These are phyloP conservation scores for Bryconaethiops microstoma DNA, from an alignment of 2,797 vertebrate genomes.

Conservation along the genomic window DNA sequence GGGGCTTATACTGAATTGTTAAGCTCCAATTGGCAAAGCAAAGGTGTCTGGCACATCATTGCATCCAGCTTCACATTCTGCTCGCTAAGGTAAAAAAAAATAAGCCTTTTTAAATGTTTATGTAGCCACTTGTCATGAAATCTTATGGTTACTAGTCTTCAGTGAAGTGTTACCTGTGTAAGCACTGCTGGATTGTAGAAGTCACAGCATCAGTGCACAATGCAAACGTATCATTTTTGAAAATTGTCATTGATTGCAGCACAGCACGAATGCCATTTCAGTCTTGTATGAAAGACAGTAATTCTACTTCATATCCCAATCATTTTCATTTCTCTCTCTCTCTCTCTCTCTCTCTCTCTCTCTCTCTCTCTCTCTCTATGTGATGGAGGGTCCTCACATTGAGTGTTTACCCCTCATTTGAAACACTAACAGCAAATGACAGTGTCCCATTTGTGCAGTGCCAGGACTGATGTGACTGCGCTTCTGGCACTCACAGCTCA, in stretches of 20 bases:
- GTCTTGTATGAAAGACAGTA: constrained; percentile 40
- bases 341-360: background rate
- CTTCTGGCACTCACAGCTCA: constrained; percentile 51
- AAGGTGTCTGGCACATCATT: no score
- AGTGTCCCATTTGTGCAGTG: constrained; percentile 55
- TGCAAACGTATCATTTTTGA: background rate
- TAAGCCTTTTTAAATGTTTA: no score
- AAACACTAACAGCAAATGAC: constrained; percentile 58
- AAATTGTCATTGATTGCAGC: constrained; percentile 33
- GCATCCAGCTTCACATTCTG: no score
- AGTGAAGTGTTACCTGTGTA: background rate
- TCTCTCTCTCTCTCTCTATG: constrained; percentile 11
- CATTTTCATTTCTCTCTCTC: no score
- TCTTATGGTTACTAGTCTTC: no score
- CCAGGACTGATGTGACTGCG: constrained; percentile 53
- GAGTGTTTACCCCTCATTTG: constrained; percentile 56
- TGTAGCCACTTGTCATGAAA: no score
- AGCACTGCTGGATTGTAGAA: background rate
- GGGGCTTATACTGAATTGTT: no score
- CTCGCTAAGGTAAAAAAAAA: no score
- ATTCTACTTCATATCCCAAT: constrained; percentile 6
- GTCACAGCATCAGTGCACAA: background rate
- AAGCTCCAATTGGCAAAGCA: no score
- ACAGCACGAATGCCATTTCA: constrained; percentile 28
- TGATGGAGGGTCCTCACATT: constrained; percentile 45